Evolutionary conservation across 1,140 invertebrate species (phyloP).

Genomic region (Hylaeus volcanicus): DNA sequence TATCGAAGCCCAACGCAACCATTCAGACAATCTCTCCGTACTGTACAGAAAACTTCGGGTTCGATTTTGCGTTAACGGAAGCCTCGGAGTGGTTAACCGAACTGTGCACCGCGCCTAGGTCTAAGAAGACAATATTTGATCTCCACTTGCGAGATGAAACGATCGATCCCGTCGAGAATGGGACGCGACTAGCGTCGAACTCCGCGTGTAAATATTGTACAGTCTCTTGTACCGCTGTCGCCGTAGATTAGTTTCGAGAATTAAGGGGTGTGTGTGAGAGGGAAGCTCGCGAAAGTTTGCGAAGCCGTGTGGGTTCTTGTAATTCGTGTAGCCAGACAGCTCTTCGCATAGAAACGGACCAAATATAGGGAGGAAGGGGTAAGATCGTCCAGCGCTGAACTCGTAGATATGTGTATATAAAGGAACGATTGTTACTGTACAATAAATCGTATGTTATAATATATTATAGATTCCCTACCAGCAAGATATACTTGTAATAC

Average conservation of each 20-base stretch:
- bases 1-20: background rate
- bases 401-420: constrained; percentile 39
- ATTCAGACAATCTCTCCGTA: background rate
- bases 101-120: background rate
- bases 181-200: background rate
- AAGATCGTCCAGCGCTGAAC: constrained; percentile 32
- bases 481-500: no score
- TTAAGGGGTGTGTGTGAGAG: background rate
- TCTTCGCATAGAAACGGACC: constrained; percentile 48
- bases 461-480: no score
- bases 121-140: background rate
- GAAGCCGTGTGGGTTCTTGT: constrained; percentile 20
- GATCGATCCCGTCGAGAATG: background rate
- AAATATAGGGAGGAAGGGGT: constrained; percentile 25
- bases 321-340: constrained; percentile 31
- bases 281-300: constrained; percentile 4
- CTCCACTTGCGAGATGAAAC: background rate
- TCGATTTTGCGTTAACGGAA: background rate
- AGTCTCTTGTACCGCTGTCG: constrained; percentile 35
- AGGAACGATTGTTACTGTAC: constrained; percentile 39
- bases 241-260: constrained; percentile 20
- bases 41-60: background rate
- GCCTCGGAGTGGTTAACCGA: background rate
- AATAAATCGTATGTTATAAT: constrained; percentile 36
- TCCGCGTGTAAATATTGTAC: constrained; percentile 44